phyloP scores from a whole-genome alignment of 1,140 invertebrate species.

The Drosophila mojavensis region DNA sequence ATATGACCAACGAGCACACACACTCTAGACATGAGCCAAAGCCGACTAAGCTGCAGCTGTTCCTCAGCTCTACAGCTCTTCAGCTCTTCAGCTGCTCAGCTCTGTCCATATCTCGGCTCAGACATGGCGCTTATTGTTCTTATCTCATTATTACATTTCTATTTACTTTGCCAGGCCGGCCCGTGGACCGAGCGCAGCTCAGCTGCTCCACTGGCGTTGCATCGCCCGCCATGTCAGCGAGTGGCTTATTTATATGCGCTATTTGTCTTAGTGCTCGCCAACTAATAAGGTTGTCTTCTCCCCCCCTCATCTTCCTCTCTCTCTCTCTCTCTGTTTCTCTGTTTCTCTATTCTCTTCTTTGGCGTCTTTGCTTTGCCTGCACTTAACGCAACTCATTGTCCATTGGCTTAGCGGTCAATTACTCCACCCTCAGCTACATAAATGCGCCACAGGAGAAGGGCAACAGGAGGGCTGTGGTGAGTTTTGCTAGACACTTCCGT shows the following conservation, averaged over 20 bases:
- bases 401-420: conserved; percentile 43
- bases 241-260: conserved; percentile 78
- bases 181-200: conserved; percentile 1
- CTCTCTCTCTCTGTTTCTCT: not conserved
- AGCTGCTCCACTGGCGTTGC: not conserved
- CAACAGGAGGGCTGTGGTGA: conserved; percentile 33
- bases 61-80: conserved; percentile 15
- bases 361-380: conserved; percentile 37
- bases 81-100: conserved; percentile 18
- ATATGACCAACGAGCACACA: conserved; percentile 29
- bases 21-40: conserved; percentile 25
- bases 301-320: conserved; percentile 11
- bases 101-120: conserved; percentile 14
- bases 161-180: conserved; percentile 63
- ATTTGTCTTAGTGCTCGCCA: conserved; percentile 74
- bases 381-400: conserved; percentile 55
- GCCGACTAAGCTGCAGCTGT: conserved; percentile 8
- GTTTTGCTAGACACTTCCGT: conserved; percentile 54
- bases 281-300: conserved; percentile 63
- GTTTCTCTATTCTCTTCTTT: conserved; percentile 13
- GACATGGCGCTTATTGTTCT: conserved; percentile 69
- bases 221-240: conserved; percentile 21
- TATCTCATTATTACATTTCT: conserved; percentile 81
- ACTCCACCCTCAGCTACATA: not conserved
- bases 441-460: conserved; percentile 25